Base-by-base conservation (phyloP, 2,113 vertebrate genomes). In the Mesoclemmys tuberculata region DNA sequence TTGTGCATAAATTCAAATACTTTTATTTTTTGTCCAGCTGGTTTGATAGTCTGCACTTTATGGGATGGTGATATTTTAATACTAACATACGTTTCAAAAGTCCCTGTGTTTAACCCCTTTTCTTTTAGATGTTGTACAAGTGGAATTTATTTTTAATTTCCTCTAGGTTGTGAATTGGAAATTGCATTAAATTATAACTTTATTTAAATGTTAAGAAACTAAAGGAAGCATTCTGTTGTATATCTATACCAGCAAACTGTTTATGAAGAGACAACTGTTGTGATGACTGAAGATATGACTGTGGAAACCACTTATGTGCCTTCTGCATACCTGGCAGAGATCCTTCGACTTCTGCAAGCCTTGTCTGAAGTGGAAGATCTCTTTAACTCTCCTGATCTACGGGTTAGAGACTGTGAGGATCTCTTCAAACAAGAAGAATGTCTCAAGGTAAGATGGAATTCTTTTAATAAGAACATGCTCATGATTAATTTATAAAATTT, bases 361-460 rank as follows among this genome's bases (percentile, higher is more conserved):
- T 98, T 99, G 94, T 98, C 99, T 22, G 99, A 99, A 97, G 98
- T 99, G 38, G 99, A 99, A 97, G 98, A 99, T 91, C 98, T 98
- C 95, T 98, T 99, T 96, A 99, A 98, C 97, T 99, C 99, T 93
- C 99, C 99, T 22, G 98, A 98, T 90, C 99, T 99, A 96, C 98
- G 98, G 98, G 98, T 98, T 52, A 99, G 98, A 77, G 98, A 99
- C 46, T 99, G 94, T 97, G 99, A 99, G 94, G 98, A 99, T 95
- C 98, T 99, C 94, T 98, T 98, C 90, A 99, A 99, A 96, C 99
- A 99, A 94, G 99, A 99, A 85, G 98, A 98, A 52, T 99, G 99
- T 97, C 98, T 99, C 89, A 99, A 99, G 99, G 99, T 99, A 98
- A 98, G 98, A 89, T 2, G 29, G 71, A 89, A 90, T 13, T 4